phyloP scores from a whole-genome alignment of 2,797 vertebrate genomes.

The Emys orbicularis region DNA sequence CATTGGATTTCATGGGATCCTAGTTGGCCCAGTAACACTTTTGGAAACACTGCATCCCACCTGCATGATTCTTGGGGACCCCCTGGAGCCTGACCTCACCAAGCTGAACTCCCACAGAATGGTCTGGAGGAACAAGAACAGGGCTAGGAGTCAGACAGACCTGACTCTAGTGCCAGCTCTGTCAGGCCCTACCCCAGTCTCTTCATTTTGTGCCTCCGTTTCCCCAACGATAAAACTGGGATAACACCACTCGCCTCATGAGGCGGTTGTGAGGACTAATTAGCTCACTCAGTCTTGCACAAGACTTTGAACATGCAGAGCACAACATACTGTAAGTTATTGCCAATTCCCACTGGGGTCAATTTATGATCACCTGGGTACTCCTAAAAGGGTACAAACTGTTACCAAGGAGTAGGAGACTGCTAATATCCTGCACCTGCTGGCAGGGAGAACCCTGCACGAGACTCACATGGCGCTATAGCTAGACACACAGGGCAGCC shows the following conservation, averaged over 20 bases:
- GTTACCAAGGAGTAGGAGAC: accelerated
- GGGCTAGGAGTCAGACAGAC: background rate
- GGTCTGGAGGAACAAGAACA: background rate
- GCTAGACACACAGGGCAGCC: background rate
- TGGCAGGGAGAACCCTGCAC: background rate
- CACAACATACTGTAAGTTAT: accelerated
- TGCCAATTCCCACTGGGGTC: background rate
- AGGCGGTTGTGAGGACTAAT: background rate
- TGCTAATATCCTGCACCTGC: accelerated
- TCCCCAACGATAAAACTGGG: background rate
- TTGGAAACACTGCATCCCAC: background rate
- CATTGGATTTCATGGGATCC: background rate
- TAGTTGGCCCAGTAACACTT: background rate
- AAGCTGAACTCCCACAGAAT: background rate
- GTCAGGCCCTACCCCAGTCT: too few relatives aligned
- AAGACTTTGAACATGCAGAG: background rate
- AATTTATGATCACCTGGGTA: background rate
- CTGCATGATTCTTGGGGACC: too few relatives aligned
- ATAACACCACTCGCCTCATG: background rate
- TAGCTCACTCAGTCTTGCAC: background rate
- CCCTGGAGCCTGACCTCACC: background rate
- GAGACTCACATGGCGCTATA: too few relatives aligned
- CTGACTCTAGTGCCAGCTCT: background rate
- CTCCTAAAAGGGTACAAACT: background rate
- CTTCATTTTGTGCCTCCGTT: background rate